Evolutionary conservation across 2,888 invertebrate species (phyloP), one percentile per base, ranked within the genome.

Genomic region (Sphinx pinastri): DNA sequence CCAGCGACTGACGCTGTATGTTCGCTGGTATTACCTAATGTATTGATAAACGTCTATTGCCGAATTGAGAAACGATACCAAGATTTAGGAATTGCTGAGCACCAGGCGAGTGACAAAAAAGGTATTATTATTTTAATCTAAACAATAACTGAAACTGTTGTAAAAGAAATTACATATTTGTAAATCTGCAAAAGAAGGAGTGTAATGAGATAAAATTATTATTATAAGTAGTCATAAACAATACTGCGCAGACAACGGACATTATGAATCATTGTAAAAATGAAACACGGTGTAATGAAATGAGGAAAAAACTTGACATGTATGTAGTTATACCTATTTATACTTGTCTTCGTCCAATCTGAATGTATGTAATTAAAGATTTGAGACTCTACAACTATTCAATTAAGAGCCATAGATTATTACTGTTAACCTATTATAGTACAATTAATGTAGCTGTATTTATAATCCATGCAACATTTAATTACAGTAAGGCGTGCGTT

Each of bases 111-210:
- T 77, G 80, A 79, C 80, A 73, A 76, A 69, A 75, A 77, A 73
- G 75, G 74, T 77, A 81, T 79, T 82, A 82, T 79, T 73, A 79
- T 76, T 77, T 82, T 79, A 79, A 79, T 79, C 77, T 79, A 71
- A 19, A 78, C 78, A 81, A 85, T 84, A 82, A 80, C 77, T 72
- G 78, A 82, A 81, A 81, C 78, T 76, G 74, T 76, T 79, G 77
- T 13, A 13, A 49, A 75, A 81, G 78, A 80, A 81, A 77, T 76
- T 74, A 79, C 13, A 60, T 8, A 7, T 45, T 16, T 2, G 14
- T 14, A 38, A 58, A 58, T 8, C 6, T 31, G 13, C 14, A 58
- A 5, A 47, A 47, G 13, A 47, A 63, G 19, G 45, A 16, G 19
- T 16, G 13, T 49, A 47, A 19, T 13, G 49, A 19, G 47, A 38